Conservation (phyloP, 1,140 invertebrate species). For the Monomorium pharaonis region DNA sequence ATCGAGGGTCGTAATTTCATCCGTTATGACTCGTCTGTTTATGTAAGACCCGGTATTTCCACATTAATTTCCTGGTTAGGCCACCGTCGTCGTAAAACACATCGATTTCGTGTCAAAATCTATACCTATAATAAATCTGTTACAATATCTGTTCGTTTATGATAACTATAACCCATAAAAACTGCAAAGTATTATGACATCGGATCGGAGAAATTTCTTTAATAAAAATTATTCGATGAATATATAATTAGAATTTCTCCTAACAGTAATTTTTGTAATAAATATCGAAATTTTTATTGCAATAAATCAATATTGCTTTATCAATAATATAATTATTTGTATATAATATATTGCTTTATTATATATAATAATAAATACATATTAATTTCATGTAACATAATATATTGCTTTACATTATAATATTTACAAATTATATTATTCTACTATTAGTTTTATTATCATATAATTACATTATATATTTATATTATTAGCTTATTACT, state of each 20-base stretch:
- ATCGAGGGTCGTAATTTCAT: background rate
- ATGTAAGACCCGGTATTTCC: slow-evolving; percentile 14
- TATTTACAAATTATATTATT: background rate
- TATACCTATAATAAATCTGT: slow-evolving; percentile 7
- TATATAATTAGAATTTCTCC: background rate
- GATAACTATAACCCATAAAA: background rate
- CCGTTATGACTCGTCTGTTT: slow-evolving; percentile 11
- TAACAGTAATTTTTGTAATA: background rate
- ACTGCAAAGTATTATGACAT: background rate
- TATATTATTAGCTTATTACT: too few relatives aligned
- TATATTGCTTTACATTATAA: background rate
- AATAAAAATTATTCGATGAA: background rate
- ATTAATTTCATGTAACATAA: too few relatives aligned
- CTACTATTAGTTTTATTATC: background rate
- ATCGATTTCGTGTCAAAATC: background rate
- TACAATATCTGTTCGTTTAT: background rate
- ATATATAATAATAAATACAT: too few relatives aligned
- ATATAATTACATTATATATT: too few relatives aligned
- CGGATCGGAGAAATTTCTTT: background rate
- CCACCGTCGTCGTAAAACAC: slow-evolving; percentile 12
- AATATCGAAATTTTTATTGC: background rate
- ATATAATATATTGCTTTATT: background rate
- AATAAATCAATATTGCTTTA: slow-evolving; percentile 1
- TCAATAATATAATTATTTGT: too few relatives aligned
- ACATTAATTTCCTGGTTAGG: background rate